Percentiles rank a stretch among this genome's conserved stretches.
phyloP scores from a whole-genome alignment of 2,797 vertebrate genomes.

The Moxostoma hubbsi region DNA sequence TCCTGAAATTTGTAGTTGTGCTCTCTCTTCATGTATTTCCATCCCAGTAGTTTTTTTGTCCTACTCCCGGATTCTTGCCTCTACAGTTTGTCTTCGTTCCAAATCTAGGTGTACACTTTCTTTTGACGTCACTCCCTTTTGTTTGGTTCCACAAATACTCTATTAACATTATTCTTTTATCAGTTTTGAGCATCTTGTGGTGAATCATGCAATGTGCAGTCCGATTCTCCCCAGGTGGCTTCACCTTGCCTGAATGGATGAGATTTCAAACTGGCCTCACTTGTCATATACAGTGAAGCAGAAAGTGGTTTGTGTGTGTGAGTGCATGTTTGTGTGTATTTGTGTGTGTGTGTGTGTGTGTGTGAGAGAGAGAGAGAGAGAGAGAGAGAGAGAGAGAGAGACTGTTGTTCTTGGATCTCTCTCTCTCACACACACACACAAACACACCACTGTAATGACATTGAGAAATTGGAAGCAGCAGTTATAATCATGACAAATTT shows the following conservation, averaged over 20 bases:
- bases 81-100: constrained; percentile 30
- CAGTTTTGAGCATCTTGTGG: constrained; percentile 55
- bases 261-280: constrained; percentile 42
- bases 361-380: no score
- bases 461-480: constrained; percentile 21
- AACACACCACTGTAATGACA: constrained; percentile 6
- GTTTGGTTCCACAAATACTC: constrained; percentile 54
- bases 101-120: constrained; percentile 47
- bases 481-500: constrained; percentile 7
- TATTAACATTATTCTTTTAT: constrained; percentile 60
- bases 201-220: constrained; percentile 60
- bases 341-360: constrained; percentile 3
- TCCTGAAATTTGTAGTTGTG: no score
- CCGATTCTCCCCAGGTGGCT: constrained; percentile 51
- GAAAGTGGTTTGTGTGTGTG: constrained; percentile 26
- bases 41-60: no score
- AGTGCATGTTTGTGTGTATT: constrained; percentile 7
- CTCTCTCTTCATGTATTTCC: no score
- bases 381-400: not conserved
- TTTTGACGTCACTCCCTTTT: constrained; percentile 38
- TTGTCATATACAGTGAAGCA: constrained; percentile 34
- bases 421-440: no score
- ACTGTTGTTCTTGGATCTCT: not conserved
- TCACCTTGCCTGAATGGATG: constrained; percentile 61
- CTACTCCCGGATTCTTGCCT: not conserved